These are phyloP conservation scores for Sweltsa coloradensis DNA, from an alignment of 1,140 invertebrate genomes.

Conservation along the genomic window DNA sequence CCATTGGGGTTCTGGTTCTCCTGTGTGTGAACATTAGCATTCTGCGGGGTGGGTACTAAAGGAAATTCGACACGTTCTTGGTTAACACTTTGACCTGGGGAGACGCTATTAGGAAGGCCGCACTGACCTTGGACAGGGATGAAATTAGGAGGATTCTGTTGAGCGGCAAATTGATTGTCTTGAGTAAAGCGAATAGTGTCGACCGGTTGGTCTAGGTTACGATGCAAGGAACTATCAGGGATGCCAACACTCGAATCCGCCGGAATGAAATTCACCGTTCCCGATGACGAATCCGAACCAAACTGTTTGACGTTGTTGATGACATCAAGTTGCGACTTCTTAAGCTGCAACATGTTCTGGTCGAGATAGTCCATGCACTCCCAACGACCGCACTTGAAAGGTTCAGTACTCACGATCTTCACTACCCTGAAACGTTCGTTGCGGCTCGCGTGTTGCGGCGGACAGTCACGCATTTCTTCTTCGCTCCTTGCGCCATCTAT, in stretches of 20 bases:
- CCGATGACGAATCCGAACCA: background rate
- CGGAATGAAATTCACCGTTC: background rate
- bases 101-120: too few species aligned
- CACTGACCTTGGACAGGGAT: too few species aligned
- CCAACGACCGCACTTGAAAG: constrained; percentile 87
- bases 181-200: too few species aligned
- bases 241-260: constrained; percentile 4
- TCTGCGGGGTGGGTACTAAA: too few species aligned
- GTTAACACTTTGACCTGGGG: constrained; percentile 24
- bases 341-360: constrained; percentile 52
- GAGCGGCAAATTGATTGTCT: too few species aligned
- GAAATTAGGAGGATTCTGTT: too few species aligned
- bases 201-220: too few species aligned
- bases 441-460: constrained; percentile 45
- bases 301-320: background rate
- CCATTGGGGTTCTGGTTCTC: constrained; percentile 15
- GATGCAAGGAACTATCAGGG: too few species aligned
- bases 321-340: constrained; percentile 12
- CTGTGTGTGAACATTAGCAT: too few species aligned
- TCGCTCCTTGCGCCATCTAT: constrained; percentile 38
- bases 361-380: constrained; percentile 92
- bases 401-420: constrained; percentile 90
- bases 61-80: too few species aligned
- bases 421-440: constrained; percentile 91
- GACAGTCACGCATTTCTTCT: constrained; percentile 51